Base-by-base conservation (phyloP, 37 sponge, comb jelly and placozoan species). In the Ianthella basta region DNA sequence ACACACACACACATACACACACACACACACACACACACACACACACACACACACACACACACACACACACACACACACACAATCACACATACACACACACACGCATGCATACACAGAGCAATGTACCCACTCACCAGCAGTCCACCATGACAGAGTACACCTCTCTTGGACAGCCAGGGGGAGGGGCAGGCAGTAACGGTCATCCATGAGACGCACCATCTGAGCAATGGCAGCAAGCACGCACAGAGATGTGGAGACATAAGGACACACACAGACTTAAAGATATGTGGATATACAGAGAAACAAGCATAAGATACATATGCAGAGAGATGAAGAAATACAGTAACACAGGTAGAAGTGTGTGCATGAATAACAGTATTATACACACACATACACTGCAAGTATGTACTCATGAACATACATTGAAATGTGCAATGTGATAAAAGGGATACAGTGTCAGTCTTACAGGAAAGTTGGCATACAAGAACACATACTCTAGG, bases 101-200 rank as follows among this genome's bases (percentile, higher is more conserved):
- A 44, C 50, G n/a, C 8, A 44, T n/a, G 8, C 8, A 8, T 44
- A 10, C 50, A 10, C 6, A 44, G 3, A 8, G 50, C 50, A 44
- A 8, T 8, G 8, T 8, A 61, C 21, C 2, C 25, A 40, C 78
- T 41, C 40, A 75, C 78, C 78, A 75, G 53, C 78, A 75, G 20
- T 75, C 40, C 78, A 75, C 78, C 78, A 75, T 75, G 32, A 75
- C 54, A 24, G 35, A 39, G 39, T 75, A 75, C 54, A 75, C 54
- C 18, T 39, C 78, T 75, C 78, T 75, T 6, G 78, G 78, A 41
- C 78, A 75, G 39, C 78, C 78, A 53, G 78, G 78, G 24, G 78
- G 78, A 75, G 78, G 78, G 78, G 78, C 19, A 25, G 78, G 39
- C 78, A 75, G 78, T 41, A 75, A 4, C 27, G 29, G 70, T 14